These are phyloP conservation scores for Xiphorhynchus erythropygius DNA, from an alignment of 2,797 vertebrate species.

Conservation along the genomic window DNA sequence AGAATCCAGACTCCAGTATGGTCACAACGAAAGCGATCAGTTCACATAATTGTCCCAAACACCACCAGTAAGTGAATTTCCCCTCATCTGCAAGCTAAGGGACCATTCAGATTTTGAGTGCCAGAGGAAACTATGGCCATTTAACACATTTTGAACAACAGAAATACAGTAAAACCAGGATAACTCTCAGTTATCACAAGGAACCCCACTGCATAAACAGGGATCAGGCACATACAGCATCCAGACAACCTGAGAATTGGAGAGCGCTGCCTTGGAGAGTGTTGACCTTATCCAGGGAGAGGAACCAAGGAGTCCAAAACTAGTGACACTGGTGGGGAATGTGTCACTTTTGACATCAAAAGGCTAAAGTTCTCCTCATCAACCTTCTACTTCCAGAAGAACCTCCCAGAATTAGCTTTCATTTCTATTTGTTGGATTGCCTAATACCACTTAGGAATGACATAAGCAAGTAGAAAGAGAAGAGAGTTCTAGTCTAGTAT, in stretches of 20 bases:
- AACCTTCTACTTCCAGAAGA: neutral
- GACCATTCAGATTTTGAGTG: neutral
- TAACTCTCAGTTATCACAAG: neutral
- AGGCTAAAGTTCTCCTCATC: neutral
- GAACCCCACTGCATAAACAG: neutral
- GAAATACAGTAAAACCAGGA: neutral
- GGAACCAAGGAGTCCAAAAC: neutral
- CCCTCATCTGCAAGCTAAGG: neutral
- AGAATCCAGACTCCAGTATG: neutral
- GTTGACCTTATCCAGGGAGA: neutral
- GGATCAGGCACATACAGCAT: neutral
- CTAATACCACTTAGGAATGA: neutral
- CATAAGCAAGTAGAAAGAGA: neutral
- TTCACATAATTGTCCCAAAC: neutral
- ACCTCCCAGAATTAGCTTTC: neutral
- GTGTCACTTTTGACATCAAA: neutral
- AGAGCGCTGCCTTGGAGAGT: neutral
- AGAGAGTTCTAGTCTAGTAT: neutral
- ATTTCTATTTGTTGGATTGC: neutral
- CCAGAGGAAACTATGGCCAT: neutral
- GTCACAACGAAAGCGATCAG: neutral
- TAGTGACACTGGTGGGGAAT: neutral
- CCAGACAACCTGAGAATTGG: neutral
- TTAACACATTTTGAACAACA: neutral
- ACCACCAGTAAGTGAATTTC: neutral